Conservation (phyloP, 2,888 invertebrate genomes). For the Heterodera filipjevi region DNA sequence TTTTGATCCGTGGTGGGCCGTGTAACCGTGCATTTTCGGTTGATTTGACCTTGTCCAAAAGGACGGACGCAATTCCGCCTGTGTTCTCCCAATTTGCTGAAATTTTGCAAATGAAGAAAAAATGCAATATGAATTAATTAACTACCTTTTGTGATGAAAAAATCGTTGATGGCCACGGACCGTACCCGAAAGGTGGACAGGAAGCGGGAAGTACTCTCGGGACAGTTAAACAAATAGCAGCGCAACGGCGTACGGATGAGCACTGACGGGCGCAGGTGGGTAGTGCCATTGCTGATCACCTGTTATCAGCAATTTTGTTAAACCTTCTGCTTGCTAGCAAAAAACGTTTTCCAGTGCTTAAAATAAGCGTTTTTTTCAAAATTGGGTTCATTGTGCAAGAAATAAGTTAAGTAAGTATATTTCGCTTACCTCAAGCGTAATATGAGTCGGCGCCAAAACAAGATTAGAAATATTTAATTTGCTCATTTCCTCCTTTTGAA, state of each 20-base stretch:
- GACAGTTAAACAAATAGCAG: conserved; percentile 61
- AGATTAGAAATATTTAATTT: not conserved
- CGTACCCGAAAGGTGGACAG: conserved; percentile 50
- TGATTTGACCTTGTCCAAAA: conserved; percentile 49
- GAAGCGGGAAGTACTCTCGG: conserved; percentile 53
- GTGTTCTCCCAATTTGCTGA: conserved; percentile 58
- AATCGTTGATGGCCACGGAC: conserved; percentile 48
- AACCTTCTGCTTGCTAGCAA: too few species aligned
- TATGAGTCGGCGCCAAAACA: not conserved
- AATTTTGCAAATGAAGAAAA: not conserved
- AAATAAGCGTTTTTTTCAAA: not conserved
- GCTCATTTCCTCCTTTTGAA: not conserved
- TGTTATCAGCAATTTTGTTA: not conserved
- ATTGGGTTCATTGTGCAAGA: too few species aligned
- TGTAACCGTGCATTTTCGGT: conserved; percentile 53
- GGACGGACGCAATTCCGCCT: conserved; percentile 57
- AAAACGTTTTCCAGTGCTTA: too few species aligned
- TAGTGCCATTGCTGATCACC: conserved; percentile 61
- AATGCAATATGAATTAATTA: not conserved
- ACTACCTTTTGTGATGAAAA: conserved; percentile 58
- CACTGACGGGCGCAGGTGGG: conserved; percentile 54
- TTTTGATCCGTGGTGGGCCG: conserved; percentile 55
- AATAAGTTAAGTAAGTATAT: too few species aligned
- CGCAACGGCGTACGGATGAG: conserved; percentile 54
- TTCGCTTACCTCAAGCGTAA: not conserved